Conservation (phyloP, 2,113 vertebrate genomes). For the Neodon shergylaensis region DNA sequence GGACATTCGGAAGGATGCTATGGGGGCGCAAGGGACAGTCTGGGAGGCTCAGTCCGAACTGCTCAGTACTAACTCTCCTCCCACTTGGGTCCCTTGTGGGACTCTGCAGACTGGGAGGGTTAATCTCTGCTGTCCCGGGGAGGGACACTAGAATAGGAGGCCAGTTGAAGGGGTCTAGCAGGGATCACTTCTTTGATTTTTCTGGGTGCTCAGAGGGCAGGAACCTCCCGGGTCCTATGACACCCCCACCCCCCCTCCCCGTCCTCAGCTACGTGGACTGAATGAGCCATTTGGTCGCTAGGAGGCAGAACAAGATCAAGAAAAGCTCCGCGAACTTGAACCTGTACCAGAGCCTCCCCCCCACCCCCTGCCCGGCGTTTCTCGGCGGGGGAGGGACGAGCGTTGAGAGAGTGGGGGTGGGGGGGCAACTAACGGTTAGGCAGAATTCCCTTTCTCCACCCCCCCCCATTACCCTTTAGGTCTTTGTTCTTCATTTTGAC, state of each 20-base stretch:
- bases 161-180: neutral
- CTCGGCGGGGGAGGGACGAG: conserved; percentile 65
- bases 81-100: conserved; percentile 32
- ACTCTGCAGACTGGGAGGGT: conserved; percentile 39
- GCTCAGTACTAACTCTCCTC: neutral
- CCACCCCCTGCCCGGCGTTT: conserved; percentile 70
- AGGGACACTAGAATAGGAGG: neutral
- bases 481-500: conserved; percentile 83
- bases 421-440: conserved; percentile 63
- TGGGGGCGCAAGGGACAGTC: conserved; percentile 53
- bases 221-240: neutral
- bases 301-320: conserved; percentile 96
- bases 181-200: neutral
- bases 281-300: conserved; percentile 89
- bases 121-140: neutral
- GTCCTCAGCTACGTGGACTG: conserved; percentile 47
- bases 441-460: conserved; percentile 58
- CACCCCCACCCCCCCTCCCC: neutral
- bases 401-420: conserved; percentile 64
- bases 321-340: conserved; percentile 91
- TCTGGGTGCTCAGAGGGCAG: conserved; percentile 48
- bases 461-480: conserved; percentile 42
- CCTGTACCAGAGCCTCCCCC: conserved; percentile 87
- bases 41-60: conserved; percentile 12
- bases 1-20: conserved; percentile 49